A percentile compares a stretch with the other conserved stretches of the same genome.
Conservation (phyloP, 2,888 invertebrate species). For the Coremacera marginata region DNA sequence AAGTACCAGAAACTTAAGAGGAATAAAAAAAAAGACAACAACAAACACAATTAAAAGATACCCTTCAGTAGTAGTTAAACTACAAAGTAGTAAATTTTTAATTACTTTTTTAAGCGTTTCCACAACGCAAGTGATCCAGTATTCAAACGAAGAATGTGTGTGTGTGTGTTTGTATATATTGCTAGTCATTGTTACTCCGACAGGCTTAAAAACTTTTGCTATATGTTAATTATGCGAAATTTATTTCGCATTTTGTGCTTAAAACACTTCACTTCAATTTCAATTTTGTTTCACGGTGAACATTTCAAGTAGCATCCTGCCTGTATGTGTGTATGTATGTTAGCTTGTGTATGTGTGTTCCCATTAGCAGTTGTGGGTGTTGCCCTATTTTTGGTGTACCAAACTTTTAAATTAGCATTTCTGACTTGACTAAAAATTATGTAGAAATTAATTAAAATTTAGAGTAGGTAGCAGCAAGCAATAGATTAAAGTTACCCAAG, state of each 20-base stretch:
- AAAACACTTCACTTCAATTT: conserved; percentile 5
- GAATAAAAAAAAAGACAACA: neutral
- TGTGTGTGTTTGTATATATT: neutral
- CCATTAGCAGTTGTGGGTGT: neutral
- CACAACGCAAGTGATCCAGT: neutral
- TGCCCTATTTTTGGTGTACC: conserved; percentile 39
- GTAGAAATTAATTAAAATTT: conserved; percentile 39
- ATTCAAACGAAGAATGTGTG: neutral
- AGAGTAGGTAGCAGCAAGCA: neutral
- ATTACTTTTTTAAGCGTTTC: conserved; percentile 35
- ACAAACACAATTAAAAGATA: neutral
- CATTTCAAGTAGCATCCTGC: neutral
- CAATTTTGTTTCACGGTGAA: too few relatives aligned
- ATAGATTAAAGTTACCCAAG: conserved; percentile 19
- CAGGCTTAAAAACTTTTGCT: conserved; percentile 56
- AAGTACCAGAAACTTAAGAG: too few relatives aligned
- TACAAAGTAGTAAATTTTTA: conserved; percentile 30
- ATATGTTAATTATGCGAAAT: conserved; percentile 63
- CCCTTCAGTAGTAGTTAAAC: neutral
- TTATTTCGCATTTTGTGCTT: conserved; percentile 50
- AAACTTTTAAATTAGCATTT: conserved; percentile 39
- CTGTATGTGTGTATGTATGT: neutral
- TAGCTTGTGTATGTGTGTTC: conserved; percentile 30
- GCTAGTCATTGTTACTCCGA: conserved; percentile 13
- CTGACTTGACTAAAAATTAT: conserved; percentile 35